These are phyloP conservation scores for Procavia capensis DNA, from an alignment of 2,113 vertebrate species.

Conservation along the genomic window DNA sequence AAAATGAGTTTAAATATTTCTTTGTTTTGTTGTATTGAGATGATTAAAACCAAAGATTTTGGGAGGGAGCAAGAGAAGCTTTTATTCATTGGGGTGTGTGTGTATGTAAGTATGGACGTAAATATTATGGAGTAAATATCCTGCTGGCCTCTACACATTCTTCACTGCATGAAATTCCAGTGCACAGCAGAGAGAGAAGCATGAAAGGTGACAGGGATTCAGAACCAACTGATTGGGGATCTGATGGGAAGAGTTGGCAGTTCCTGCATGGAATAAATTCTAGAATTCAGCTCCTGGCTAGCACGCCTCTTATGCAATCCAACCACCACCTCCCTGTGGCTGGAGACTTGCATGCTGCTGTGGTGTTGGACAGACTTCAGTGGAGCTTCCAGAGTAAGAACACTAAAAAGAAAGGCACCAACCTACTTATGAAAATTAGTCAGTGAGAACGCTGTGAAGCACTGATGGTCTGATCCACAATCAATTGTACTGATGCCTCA, in stretches of 20 bases:
- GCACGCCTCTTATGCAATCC: too few relatives aligned
- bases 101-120: background rate
- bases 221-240: background rate
- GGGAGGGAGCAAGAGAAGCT: background rate
- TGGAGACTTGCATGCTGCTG: too few relatives aligned
- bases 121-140: background rate
- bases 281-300: too few relatives aligned
- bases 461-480: background rate
- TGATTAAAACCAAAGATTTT: constrained; percentile 5
- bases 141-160: background rate
- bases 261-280: too few relatives aligned
- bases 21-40: constrained; percentile 29
- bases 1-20: constrained; percentile 40
- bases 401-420: background rate
- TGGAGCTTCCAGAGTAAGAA: too few relatives aligned
- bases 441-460: background rate
- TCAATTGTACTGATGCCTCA: background rate
- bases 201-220: background rate
- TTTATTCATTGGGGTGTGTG: background rate
- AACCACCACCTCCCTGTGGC: too few relatives aligned
- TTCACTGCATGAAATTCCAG: background rate
- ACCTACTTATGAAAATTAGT: background rate
- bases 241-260: background rate
- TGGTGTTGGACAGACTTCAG: too few relatives aligned
- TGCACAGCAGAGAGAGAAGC: background rate